A percentile compares a stretch with the other conserved stretches of the same genome.
Evolutionary conservation across 2,888 invertebrate species (phyloP).

Genomic region (Diaprepes abbreviatus): DNA sequence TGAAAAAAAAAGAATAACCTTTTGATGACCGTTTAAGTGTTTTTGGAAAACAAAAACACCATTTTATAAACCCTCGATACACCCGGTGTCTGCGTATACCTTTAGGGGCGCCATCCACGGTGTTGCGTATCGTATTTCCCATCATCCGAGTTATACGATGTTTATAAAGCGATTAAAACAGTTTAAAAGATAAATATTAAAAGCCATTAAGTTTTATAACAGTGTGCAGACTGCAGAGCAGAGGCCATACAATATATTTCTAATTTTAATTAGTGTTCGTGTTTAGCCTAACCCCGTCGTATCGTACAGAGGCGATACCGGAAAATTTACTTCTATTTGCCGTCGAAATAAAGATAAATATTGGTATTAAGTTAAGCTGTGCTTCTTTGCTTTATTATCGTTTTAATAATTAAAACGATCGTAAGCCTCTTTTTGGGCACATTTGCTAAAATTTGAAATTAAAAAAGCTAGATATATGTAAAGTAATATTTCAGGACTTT

Average conservation of each 20-base stretch:
- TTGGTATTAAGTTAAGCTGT: constrained; percentile 40
- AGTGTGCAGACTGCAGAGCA: constrained; percentile 52
- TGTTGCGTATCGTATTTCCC: constrained; percentile 44
- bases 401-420: constrained; percentile 17
- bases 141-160: constrained; percentile 49
- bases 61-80: constrained; percentile 17
- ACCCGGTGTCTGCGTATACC: constrained; percentile 28
- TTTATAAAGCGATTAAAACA: constrained; percentile 59
- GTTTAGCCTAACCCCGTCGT: constrained; percentile 30
- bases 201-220: constrained; percentile 57
- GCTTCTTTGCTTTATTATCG: constrained; percentile 33
- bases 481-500: too few relatives aligned
- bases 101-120: constrained; percentile 38
- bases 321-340: constrained; percentile 46
- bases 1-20: too few relatives aligned
- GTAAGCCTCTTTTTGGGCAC: too few relatives aligned
- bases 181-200: constrained; percentile 60
- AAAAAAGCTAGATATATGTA: too few relatives aligned
- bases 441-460: too few relatives aligned
- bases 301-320: constrained; percentile 30
- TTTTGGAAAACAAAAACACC: constrained; percentile 15
- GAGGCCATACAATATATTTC: constrained; percentile 46
- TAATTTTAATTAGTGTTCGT: constrained; percentile 49
- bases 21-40: too few relatives aligned
- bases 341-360: constrained; percentile 50